Evolutionary conservation across 2,888 invertebrate genomes (phyloP), one percentile per base, ranked within the genome.

Genomic region (Leptinotarsa juncta): DNA sequence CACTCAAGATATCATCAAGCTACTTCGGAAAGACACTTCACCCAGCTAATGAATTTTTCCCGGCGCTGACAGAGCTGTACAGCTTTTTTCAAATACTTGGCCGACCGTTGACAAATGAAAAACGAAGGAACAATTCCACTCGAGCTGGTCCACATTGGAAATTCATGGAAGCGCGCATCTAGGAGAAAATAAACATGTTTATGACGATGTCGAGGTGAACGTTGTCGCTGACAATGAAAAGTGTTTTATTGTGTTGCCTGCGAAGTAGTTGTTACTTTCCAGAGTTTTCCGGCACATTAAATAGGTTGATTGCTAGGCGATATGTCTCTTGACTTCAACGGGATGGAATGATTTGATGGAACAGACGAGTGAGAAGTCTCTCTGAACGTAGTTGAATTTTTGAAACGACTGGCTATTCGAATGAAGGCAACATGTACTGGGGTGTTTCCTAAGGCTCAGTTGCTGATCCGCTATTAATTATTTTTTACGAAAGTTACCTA

Each of bases 101-200:
- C 48, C 16, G 10, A 65, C n/a, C 65, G 65, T 65, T 26, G 65
- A 65, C 65, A 42, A 65, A 65, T 65, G 65, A 42, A 65, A 62
- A 26, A 65, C n/a, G 65, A 65, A 48, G 42, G 65, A 62, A 26
- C 65, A 12, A 26, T 32, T 42, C 18, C 48, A 18, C 53, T 3
- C 53, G 53, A 53, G 18, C 53, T 42, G n/a, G 18, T 53, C 53
- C 18, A 53, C 10, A 18, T 53, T 53, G n/a, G 18, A 53, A 18
- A 53, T 53, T 53, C 53, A 53, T 53, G 18, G 53, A 53, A 7
- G 53, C n/a, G 18, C 53, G n/a, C 53, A 2, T 10, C 53, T n/a
- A 53, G 53, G 10, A 42, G 18, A 18, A 53, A 53, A 53, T 53
- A 53, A 53, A 53, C 53, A 53, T 53, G 53, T 53, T 53, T 53